A percentile compares a stretch with the other conserved stretches of the same genome.
These are phyloP conservation scores for Chrysolina americana DNA, from an alignment of 2,888 invertebrate genomes.

Conservation along the genomic window DNA sequence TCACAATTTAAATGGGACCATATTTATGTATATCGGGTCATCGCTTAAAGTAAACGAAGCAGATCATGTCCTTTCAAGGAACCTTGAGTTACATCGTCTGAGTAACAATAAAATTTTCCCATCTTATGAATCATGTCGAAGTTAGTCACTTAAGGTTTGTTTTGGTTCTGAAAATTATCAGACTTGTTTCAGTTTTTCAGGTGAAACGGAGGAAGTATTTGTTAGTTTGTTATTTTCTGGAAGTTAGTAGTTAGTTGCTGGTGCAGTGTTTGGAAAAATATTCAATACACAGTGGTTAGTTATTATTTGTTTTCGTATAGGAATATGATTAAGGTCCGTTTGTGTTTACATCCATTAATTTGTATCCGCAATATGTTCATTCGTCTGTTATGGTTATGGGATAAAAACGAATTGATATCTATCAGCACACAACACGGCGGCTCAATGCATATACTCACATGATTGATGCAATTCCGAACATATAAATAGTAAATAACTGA, in stretches of 20 bases:
- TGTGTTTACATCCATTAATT: neutral
- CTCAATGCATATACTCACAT: too few relatives aligned
- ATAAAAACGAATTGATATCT: too few relatives aligned
- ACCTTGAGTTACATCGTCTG: constrained; percentile 27
- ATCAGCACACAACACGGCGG: too few relatives aligned
- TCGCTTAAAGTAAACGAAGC: neutral
- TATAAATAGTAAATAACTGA: too few relatives aligned
- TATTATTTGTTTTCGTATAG: neutral
- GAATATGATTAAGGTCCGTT: neutral
- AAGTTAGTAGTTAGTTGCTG: neutral
- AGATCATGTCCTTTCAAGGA: constrained; percentile 3
- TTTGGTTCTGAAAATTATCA: too few relatives aligned
- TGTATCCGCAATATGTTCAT: neutral
- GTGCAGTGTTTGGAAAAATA: neutral
- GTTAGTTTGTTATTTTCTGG: neutral
- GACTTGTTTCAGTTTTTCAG: constrained; percentile 8
- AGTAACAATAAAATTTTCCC: constrained; percentile 4
- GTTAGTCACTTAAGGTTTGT: constrained; percentile 29
- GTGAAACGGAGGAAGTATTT: neutral
- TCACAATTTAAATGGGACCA: too few relatives aligned
- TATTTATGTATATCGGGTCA: neutral
- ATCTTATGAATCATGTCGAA: constrained; percentile 31
- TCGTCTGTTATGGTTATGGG: too few relatives aligned
- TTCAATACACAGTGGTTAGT: neutral
- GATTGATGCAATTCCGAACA: too few relatives aligned